A percentile compares a stretch with the other conserved stretches of the same genome.
Evolutionary conservation across 2,888 invertebrate species (phyloP).

Genomic region (Caradrina clavipalpis): DNA sequence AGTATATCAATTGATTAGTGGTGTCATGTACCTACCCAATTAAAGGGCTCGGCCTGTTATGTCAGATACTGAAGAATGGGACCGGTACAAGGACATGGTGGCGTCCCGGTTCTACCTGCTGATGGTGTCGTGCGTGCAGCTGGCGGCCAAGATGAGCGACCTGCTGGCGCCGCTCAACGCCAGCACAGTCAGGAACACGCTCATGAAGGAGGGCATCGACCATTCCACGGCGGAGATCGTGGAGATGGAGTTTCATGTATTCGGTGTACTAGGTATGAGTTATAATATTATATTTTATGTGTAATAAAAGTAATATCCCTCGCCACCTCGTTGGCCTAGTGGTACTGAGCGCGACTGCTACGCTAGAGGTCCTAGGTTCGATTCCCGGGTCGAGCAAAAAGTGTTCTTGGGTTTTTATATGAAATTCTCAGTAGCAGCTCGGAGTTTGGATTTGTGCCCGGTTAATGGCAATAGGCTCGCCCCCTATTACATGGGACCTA

Average conservation of each 20-base stretch:
- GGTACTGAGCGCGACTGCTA: too few species aligned
- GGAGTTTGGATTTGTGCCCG: too few species aligned
- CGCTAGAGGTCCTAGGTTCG: too few species aligned
- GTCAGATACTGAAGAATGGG: slow-evolving; percentile 61
- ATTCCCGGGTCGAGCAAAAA: too few species aligned
- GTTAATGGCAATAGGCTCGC: too few species aligned
- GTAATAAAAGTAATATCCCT: too few species aligned
- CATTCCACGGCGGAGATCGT: slow-evolving; percentile 67
- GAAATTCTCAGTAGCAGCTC: too few species aligned
- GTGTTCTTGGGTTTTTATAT: too few species aligned
- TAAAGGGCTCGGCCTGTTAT: neutral
- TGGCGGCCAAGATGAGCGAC: slow-evolving; percentile 76
- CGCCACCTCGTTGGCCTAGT: too few species aligned
- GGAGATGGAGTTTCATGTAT: slow-evolving; percentile 71
- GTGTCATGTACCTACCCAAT: too few species aligned
- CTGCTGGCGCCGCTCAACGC: slow-evolving; percentile 58
- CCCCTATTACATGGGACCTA: too few species aligned
- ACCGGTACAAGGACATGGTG: slow-evolving; percentile 55
- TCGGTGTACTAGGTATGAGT: slow-evolving; percentile 67
- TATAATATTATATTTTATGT: neutral
- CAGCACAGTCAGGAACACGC: slow-evolving; percentile 56
- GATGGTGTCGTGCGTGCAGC: slow-evolving; percentile 72
- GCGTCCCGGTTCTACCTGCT: slow-evolving; percentile 62
- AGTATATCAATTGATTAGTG: too few species aligned
- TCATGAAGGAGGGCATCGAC: slow-evolving; percentile 60